Base-by-base conservation (phyloP, 2,888 invertebrate species). In the Drosophila fulvimacula region DNA sequence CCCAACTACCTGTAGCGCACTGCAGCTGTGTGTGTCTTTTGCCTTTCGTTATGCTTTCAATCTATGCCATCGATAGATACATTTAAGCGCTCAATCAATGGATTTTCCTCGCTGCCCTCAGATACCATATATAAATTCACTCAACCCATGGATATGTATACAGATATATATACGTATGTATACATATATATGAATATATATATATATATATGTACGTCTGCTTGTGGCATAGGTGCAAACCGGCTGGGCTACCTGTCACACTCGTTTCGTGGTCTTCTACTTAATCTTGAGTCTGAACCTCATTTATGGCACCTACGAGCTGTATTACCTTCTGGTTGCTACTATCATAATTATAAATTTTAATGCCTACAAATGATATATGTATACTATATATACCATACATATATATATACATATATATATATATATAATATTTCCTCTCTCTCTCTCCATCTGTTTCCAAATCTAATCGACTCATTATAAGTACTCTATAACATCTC, bases 211-310 rank as follows among this genome's bases (percentile, higher is more conserved):
- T 15, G 39, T 19, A 24, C 15, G 30, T 48, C 0, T 49, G 19
- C 27, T 7, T 36, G 15, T 36, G 44, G 30, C 32, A 46, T 38
- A 44, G 57, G 19, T 38, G 39, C 21, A 27, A 51, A 65, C 56
- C 38, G 46, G 39, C 36, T 30, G 62, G 58, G 69, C 81, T 83
- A 83, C 82, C 86, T 83, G 82, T 86, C 83, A 79, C 81, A 82
- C 83, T 71, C 69, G 73, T 55, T 61, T 59, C 48, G 32, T 36
- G 36, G 21, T 58, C 57, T 52, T 38, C 41, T 30, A 11, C 39
- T 73, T 55, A 75, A 74, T 71, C 75, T 72, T 46, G 6, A 32
- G 42, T 38, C 52, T 3, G 21, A 36, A 17, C 21, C n/a, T 17
- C 36, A 71, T 63, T 75, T 66, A 55, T 39, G 38, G 19, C 15